Base-by-base conservation (phyloP, 2,113 vertebrate species). In the Mionectes macconnelli region DNA sequence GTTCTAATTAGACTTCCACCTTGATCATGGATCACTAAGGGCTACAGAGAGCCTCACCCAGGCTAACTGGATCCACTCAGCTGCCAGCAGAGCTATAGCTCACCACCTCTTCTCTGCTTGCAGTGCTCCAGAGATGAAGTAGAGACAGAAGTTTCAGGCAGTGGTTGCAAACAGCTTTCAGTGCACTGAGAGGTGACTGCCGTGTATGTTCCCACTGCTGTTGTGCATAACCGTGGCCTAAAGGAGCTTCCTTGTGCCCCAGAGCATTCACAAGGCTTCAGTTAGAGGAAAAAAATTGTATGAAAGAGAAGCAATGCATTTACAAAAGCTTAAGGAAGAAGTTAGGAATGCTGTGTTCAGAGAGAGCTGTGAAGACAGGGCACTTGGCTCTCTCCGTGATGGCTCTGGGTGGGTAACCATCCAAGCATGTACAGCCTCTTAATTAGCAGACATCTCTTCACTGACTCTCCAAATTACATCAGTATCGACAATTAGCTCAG, bases 91-190 rank as follows among this genome's bases (percentile, higher is more conserved):
- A 56, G 72, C 53, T 9, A 2, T 66, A 70, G 28, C 27, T 82
- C 4, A 0, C 4, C 3, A 2, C 19, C 25, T 81, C 2, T 0
- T 70, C 68, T 87, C 9, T 59, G 69, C 78, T 94, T 42, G 33
- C 30, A 42, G 3, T 0, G 0, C 44, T 83, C 30, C 44, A 22
- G 53, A 57, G 47, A 18, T 68, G 18, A 60, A 39, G 33, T 28
- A 28, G 62, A 84, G 47, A 47, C 23, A 47, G 62, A 14, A 22
- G 44, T 42, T 90, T 47, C 50, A 40, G 47, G 19, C 24, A 19
- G 31, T 49, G 52, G 22, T 78, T 91, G 82, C 83, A 72, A 49
- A 8, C 59, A 60, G 53, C 27, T 57, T 35, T 52, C n/a, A 17
- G 49, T 57, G 86, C 45, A 14, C 19, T 8, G 53, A 68, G 70